Percentiles rank a stretch among this genome's conserved stretches.
These are phyloP conservation scores for Perca schrenkii DNA, from an alignment of 2,113 vertebrate genomes.

Conservation along the genomic window DNA sequence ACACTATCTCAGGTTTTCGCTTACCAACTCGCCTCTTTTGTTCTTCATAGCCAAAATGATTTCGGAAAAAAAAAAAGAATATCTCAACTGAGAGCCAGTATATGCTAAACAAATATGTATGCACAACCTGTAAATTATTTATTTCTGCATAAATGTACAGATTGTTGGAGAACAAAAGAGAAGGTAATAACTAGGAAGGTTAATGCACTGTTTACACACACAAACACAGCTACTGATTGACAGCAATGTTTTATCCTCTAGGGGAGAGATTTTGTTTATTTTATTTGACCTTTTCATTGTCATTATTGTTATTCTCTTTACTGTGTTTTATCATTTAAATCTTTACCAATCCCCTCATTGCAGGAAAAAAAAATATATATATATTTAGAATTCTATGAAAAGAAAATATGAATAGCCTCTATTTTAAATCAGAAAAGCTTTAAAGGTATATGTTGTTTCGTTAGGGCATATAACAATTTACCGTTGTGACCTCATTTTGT, in stretches of 20 bases:
- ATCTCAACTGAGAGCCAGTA: slow-evolving; percentile 81
- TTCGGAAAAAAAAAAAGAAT: slow-evolving; percentile 60
- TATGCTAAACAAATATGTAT: slow-evolving; percentile 80
- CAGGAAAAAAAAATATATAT: slow-evolving; percentile 77
- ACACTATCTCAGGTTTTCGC: slow-evolving; percentile 87
- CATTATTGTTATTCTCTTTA: slow-evolving; percentile 76
- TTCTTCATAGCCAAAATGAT: slow-evolving; percentile 82
- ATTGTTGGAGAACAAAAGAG: slow-evolving; percentile 80
- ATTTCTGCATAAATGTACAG: slow-evolving; percentile 85
- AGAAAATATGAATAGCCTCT: slow-evolving; percentile 76
- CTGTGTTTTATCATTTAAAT: slow-evolving; percentile 77
- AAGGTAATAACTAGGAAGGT: slow-evolving; percentile 75
- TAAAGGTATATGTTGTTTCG: slow-evolving; percentile 76
- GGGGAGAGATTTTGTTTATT: slow-evolving; percentile 60
- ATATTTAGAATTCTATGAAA: slow-evolving; percentile 82
- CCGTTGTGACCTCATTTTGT: slow-evolving; percentile 78
- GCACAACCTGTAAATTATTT: slow-evolving; percentile 88
- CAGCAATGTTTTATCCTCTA: slow-evolving; percentile 75
- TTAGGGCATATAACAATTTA: slow-evolving; percentile 75
- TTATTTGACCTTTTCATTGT: slow-evolving; percentile 74
- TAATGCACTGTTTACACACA: slow-evolving; percentile 84
- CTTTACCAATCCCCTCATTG: slow-evolving; percentile 70
- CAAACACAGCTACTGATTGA: slow-evolving; percentile 83
- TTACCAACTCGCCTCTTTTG: slow-evolving; percentile 76
- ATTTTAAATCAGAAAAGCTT: slow-evolving; percentile 84